A percentile compares a stretch with the other conserved stretches of the same genome.
These are phyloP conservation scores for Antigone vipio DNA, from an alignment of 2,113 vertebrate genomes.

Conservation along the genomic window DNA sequence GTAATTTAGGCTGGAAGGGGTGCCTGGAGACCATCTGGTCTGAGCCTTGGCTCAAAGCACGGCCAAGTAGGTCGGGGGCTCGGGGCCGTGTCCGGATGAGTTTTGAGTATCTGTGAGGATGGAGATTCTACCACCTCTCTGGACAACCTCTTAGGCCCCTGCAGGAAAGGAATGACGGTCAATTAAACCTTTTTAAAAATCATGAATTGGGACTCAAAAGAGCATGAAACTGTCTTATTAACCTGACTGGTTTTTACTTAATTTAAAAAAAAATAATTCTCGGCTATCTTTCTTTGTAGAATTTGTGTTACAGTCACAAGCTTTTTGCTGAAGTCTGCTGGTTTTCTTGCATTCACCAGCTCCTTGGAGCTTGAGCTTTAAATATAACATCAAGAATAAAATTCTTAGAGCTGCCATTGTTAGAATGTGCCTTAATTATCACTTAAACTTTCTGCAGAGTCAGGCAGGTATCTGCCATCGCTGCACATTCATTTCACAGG, in stretches of 20 bases:
- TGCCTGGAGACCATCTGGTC: not conserved
- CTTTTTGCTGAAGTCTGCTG: not conserved
- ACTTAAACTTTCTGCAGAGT: not conserved
- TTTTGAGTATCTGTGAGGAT: not conserved
- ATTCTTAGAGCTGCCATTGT: not conserved
- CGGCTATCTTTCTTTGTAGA: not conserved
- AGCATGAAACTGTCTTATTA: not conserved
- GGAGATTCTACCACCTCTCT: not conserved
- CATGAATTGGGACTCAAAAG: not conserved
- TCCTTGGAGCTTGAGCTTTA: not conserved
- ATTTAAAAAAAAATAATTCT: not conserved
- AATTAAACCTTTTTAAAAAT: not conserved
- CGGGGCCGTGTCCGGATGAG: rapidly evolving
- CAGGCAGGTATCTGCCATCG: not conserved
- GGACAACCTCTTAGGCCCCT: too few species aligned
- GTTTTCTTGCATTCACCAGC: not conserved
- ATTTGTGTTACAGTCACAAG: not conserved
- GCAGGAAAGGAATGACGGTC: not conserved
- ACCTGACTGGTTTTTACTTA: not conserved
- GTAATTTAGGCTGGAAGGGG: not conserved
- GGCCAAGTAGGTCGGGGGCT: not conserved
- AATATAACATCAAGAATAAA: slow-evolving; percentile 9
- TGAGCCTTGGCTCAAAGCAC: not conserved
- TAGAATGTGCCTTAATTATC: slow-evolving; percentile 18
- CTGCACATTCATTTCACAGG: not conserved